phyloP scores from a whole-genome alignment of 1,140 invertebrate species.

The Tetraneura akinire region DNA sequence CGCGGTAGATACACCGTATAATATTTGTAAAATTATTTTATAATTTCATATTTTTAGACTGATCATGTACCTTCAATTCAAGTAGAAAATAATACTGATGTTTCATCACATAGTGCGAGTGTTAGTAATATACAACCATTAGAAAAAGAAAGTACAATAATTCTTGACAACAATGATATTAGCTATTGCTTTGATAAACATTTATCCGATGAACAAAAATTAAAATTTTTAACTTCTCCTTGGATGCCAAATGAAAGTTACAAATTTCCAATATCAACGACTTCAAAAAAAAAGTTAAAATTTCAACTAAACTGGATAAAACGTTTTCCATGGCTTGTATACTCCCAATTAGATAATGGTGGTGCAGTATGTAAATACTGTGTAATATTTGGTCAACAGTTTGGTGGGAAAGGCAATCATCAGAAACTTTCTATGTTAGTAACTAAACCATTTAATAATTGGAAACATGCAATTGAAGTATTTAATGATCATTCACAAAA shows the following conservation, averaged over 20 bases:
- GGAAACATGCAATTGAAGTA: constrained; percentile 20
- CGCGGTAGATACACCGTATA: too few species aligned
- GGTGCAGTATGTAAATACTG: constrained; percentile 8
- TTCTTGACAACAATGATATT: constrained; percentile 5
- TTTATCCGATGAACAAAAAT: neutral
- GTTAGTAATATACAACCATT: too few species aligned
- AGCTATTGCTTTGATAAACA: neutral
- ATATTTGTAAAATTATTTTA: too few species aligned
- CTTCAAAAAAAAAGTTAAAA: neutral
- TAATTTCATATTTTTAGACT: too few species aligned
- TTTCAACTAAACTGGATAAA: neutral
- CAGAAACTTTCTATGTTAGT: neutral
- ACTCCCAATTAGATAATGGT: neutral
- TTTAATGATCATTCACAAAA: constrained; percentile 31
- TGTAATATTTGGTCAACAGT: constrained; percentile 1
- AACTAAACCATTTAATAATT: constrained; percentile 12
- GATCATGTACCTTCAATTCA: too few species aligned
- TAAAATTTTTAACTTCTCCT: constrained; percentile 16
- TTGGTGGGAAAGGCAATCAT: neutral
- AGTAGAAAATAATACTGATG: too few species aligned
- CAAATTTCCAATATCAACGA: neutral
- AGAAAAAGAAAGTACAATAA: too few species aligned
- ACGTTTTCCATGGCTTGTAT: constrained; percentile 22
- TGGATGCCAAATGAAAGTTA: constrained; percentile 5
- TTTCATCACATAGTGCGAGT: too few species aligned